Base-by-base conservation (phyloP, 2,888 invertebrate genomes). In the Drosophila eohydei region DNA sequence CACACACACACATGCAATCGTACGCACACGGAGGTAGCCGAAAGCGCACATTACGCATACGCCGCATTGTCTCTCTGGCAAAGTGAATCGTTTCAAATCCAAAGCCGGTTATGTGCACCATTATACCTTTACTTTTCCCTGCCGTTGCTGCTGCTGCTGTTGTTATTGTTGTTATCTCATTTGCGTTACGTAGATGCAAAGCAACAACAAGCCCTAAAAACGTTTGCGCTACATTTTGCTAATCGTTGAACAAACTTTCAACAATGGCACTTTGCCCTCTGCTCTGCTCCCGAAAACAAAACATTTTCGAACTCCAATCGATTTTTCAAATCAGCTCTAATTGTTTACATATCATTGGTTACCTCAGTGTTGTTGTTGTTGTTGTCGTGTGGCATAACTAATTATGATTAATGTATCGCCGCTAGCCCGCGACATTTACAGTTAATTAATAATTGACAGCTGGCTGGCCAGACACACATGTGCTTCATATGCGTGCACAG, bases 351-450 rank as follows among this genome's bases (percentile, higher is more conserved):
- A 89, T 85, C 84, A 88, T 86, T 85, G 78, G 68, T 71, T 66
- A 74, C 64, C 50, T 64, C 60, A 66, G 40, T 65, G 60, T 57
- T 68, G 66, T 30, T 63, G 70, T 43, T 54, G 54, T n/a, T 43
- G 46, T 69, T 77, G 90, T 74, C 81, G 80, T 83, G 81, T 89
- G 88, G 83, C 89, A 86, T 85, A 88, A 88, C 86, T 89, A 88
- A 89, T 89, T 89, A 89, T 89, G 88, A 89, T 86, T 89, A 86
- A 86, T 86, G 81, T 57, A 44, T 59, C 69, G 65, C 65, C 74
- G 66, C 66, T 76, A 87, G 89, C 84, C 77, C 77, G 54, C 77
- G 84, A 87, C 84, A 89, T 83, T 87, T 87, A 84, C 84, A 77
- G 65, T 81, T 89, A 87, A 84, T 66, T 66, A 66, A 48, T 56